These are phyloP conservation scores for Brachionus plicatilis DNA, from an alignment of 1,140 invertebrate species.

Conservation along the genomic window DNA sequence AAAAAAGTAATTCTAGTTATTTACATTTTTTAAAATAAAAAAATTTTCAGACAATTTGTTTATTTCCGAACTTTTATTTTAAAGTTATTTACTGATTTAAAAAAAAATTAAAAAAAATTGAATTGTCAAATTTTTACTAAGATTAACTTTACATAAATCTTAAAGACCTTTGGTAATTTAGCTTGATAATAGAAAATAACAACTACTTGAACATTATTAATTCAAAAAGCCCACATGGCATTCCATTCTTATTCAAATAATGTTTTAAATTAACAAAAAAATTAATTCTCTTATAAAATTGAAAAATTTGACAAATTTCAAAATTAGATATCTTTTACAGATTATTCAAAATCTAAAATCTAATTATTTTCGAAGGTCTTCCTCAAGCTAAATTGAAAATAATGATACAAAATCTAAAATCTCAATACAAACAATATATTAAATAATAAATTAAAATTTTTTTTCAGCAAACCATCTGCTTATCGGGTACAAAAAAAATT, in stretches of 20 bases:
- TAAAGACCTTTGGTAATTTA: neutral
- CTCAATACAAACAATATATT: neutral
- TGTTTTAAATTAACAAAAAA: neutral
- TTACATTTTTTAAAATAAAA: too few species aligned
- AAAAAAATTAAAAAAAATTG: neutral
- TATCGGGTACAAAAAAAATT: neutral
- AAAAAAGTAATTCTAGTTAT: neutral
- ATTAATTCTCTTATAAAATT: neutral
- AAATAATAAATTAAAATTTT: neutral
- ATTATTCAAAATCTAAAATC: neutral
- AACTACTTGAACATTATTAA: neutral
- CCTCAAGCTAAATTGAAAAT: neutral
- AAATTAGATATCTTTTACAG: neutral
- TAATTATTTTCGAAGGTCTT: neutral
- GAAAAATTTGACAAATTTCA: neutral
- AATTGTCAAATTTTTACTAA: neutral
- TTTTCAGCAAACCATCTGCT: neutral
- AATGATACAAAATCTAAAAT: neutral
- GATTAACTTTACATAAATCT: conserved; percentile 1
- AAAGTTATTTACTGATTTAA: neutral
- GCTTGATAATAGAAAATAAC: neutral
- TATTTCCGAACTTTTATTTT: neutral
- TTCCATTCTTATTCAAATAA: neutral
- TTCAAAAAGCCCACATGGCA: neutral
- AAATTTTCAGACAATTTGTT: neutral